phyloP scores from a whole-genome alignment of 2,113 vertebrate species.

The Colossoma macropomum region DNA sequence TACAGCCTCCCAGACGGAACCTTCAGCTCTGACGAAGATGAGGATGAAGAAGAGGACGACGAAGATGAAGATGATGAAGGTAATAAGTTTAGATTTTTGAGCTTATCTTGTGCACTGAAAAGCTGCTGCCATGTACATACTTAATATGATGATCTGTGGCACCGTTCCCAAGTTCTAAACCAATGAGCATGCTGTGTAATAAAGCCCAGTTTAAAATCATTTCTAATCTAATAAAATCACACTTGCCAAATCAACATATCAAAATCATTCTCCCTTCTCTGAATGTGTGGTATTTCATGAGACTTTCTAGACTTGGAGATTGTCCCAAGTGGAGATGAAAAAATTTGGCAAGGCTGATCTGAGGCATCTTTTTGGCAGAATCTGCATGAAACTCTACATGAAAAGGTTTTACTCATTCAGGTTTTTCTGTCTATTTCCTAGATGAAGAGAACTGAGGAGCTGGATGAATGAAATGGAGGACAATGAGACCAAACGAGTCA shows the following conservation, averaged over 20 bases:
- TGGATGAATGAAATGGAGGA: not conserved
- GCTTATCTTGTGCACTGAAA: not conserved
- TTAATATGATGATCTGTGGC: not conserved
- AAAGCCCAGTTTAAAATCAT: not conserved
- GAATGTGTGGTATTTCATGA: too few relatives aligned
- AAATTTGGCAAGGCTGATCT: not conserved
- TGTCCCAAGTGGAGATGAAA: not conserved
- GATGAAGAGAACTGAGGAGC: conserved; percentile 53
- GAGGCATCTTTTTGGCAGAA: not conserved
- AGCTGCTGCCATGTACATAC: not conserved
- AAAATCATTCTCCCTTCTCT: not conserved
- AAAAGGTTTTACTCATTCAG: not conserved
- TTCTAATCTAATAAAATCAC: not conserved
- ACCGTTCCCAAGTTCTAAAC: not conserved
- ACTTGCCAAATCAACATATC: not conserved
- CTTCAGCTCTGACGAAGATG: conserved; percentile 98
- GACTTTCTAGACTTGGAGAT: not conserved
- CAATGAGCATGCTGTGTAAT: not conserved
- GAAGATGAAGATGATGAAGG: conserved; percentile 93
- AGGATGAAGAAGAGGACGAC: conserved; percentile 96
- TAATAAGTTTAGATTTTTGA: conserved; percentile 29
- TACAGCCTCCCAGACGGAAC: conserved; percentile 98
- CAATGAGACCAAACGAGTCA: conserved; percentile 32
- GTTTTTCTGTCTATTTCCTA: not conserved
- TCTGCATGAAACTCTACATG: not conserved